phyloP scores from a whole-genome alignment of 2,113 vertebrate species.

The Xerus inauris region DNA sequence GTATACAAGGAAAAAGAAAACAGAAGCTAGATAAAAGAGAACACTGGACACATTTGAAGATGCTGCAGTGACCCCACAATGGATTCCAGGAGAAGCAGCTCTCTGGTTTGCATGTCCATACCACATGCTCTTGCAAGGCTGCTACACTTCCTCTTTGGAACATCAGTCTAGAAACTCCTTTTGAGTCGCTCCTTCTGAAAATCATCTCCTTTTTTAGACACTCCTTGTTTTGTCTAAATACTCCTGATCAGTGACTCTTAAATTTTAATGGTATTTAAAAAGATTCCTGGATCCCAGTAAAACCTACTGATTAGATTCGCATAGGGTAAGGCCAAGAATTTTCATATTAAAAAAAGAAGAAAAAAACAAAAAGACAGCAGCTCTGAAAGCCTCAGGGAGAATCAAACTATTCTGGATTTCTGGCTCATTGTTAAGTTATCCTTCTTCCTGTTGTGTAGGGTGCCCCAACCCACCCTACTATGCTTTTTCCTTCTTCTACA shows the following conservation, averaged over 20 bases:
- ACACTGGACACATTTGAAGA: background rate
- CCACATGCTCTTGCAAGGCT: background rate
- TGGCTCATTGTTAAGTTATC: background rate
- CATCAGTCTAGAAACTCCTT: background rate
- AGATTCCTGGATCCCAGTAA: background rate
- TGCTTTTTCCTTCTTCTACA: background rate
- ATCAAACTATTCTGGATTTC: background rate
- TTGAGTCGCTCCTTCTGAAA: background rate
- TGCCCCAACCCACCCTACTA: background rate
- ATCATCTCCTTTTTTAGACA: background rate
- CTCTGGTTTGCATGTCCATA: fast-evolving
- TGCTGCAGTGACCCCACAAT: background rate
- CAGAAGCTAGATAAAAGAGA: background rate
- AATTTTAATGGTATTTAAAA: background rate
- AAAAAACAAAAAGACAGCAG: background rate
- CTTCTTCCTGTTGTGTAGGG: background rate
- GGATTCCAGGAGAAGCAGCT: background rate
- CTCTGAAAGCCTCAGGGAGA: background rate
- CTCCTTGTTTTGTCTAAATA: background rate
- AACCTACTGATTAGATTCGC: background rate
- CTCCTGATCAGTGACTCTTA: background rate
- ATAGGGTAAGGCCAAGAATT: background rate
- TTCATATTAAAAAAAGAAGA: background rate
- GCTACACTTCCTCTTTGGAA: background rate
- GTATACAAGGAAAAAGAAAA: background rate